These are phyloP conservation scores for Solenopsis invicta DNA, from an alignment of 1,140 invertebrate species.

Conservation along the genomic window DNA sequence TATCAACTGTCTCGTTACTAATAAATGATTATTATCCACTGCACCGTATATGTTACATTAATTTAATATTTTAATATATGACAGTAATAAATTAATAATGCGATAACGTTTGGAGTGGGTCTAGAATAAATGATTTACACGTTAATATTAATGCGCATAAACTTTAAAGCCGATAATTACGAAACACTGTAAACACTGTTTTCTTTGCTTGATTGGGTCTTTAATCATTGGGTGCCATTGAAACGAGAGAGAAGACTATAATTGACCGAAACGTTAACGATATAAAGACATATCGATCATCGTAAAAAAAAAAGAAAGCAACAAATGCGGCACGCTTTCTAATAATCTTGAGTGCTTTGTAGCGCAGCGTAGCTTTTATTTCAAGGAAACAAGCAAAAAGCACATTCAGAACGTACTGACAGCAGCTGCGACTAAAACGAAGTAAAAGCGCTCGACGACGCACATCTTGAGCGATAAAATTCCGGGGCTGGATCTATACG, in stretches of 20 bases:
- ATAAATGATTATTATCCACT: slow-evolving; percentile 18
- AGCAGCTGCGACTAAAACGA: slow-evolving; percentile 34
- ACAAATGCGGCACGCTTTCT: slow-evolving; percentile 14
- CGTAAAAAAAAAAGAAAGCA: neutral
- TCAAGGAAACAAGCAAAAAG: slow-evolving; percentile 41
- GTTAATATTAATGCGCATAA: neutral
- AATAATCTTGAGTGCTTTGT: slow-evolving; percentile 58
- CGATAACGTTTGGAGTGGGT: neutral
- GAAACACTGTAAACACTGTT: neutral
- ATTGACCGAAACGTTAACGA: slow-evolving; percentile 9
- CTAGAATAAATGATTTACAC: neutral
- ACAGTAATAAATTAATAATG: slow-evolving; percentile 19
- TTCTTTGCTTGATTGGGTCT: neutral
- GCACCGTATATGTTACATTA: slow-evolving; percentile 1
- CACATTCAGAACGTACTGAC: slow-evolving; percentile 6
- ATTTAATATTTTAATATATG: slow-evolving; percentile 40
- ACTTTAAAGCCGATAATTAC: slow-evolving; percentile 34
- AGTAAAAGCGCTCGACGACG: slow-evolving; percentile 15
- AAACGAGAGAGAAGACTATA: neutral
- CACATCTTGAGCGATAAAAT: slow-evolving; percentile 40
- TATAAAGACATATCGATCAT: neutral
- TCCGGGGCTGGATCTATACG: neutral
- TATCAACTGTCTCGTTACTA: neutral
- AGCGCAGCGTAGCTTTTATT: slow-evolving; percentile 43
- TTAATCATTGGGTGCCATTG: neutral